Base-by-base conservation (phyloP, 2,888 invertebrate genomes). In the Acanthacorydalis orientalis region DNA sequence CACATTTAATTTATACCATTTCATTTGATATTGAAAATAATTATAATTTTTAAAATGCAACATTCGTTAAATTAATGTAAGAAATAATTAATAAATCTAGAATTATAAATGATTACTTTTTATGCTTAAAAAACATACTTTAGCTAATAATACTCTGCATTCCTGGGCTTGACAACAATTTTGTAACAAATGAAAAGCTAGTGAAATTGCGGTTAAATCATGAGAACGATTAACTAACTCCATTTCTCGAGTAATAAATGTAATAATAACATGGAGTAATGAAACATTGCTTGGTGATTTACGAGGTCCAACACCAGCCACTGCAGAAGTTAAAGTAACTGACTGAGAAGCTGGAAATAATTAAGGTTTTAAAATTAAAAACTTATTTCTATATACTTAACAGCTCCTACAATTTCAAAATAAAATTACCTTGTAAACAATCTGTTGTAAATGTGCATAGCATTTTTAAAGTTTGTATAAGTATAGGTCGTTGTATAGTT, bases 391-490 rank as follows among this genome's bases (percentile, higher is more conserved):
- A 6, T 23, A 23, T 6, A 23, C 6, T 23, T 23, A 23, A 12
- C 4, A 6, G 2, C 12, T 37, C 6, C 12, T 4, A 9, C 12
- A 39, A 39, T n/a, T 39, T 39, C 4, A 12, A 16, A 16, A 12
- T 45, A 16, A 12, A n/a, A 55, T 57, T 59, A 80, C 81, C 80
- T 69, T 69, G 67, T 11, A 69, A 59, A 56, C 78, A 80, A 51
- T 74, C 68, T 48, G 76, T 75, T 2, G 78, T 78, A 54, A 76
- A 79, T 0, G 76, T 78, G 47, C 74, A 69, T 39, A 83, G 56
- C 53, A 81, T 63, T 55, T 73, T 72, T 47, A 80, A 62, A 12
- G 72, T 68, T 14, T 74, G 69, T 1, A 67, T 63, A 4, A 77
- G 57, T 38, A 76, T 61, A 43, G 61, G 63, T 44, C 74, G 74